Evolutionary conservation across 1,140 invertebrate species (phyloP).

Genomic region (Brachionus paranguensis): DNA sequence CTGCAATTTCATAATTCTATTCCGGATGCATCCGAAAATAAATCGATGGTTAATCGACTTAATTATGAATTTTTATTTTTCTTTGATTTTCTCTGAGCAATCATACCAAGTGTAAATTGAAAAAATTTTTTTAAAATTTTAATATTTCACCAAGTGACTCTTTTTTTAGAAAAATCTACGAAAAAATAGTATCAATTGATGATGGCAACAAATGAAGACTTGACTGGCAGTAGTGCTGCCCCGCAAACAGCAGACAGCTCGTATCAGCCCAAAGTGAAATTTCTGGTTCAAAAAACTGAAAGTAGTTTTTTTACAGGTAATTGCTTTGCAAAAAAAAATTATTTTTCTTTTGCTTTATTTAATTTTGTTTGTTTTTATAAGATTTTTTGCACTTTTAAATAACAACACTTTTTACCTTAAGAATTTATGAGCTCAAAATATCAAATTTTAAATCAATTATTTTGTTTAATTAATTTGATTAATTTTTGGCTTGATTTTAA

Average conservation of each 20-base stretch:
- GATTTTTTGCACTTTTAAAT: no score
- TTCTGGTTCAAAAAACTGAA: background rate
- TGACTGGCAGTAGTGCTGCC: background rate
- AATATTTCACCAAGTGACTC: background rate
- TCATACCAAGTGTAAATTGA: background rate
- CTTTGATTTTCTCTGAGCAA: background rate
- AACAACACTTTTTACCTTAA: no score
- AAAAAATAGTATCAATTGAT: background rate
- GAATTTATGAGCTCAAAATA: no score
- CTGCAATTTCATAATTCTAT: background rate
- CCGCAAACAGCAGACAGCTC: background rate
- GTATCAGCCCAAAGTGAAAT: background rate
- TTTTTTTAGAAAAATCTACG: background rate
- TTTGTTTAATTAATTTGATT: no score
- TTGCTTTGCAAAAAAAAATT: background rate
- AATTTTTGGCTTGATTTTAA: no score
- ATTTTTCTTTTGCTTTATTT: background rate
- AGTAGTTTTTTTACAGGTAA: background rate
- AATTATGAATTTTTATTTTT: background rate
- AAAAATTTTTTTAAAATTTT: background rate
- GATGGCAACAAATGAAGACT: background rate
- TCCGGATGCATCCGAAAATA: background rate
- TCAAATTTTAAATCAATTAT: no score
- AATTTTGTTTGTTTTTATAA: no score
- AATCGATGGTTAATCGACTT: background rate